Base-by-base conservation (phyloP, 2,888 invertebrate species). In the Drosophila peninsularis region DNA sequence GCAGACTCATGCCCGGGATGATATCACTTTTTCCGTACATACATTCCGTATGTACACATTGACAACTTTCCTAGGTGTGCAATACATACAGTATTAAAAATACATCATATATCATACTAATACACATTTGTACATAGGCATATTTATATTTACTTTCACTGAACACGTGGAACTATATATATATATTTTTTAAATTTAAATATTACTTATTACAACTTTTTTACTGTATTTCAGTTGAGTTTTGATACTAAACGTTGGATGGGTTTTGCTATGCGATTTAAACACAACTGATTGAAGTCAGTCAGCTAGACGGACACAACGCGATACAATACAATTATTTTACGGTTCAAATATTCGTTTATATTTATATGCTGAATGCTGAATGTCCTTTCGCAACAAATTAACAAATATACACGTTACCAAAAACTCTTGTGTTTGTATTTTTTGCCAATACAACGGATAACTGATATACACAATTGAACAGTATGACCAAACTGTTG, bases 391-490 rank as follows among this genome's bases (percentile, higher is more conserved):
- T 71, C 9, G 30, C 39, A 57, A 49, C 14, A 50, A 56, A 44
- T 27, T 62, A 44, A 13, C 7, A 6, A 50, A 4, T 58, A 27
- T 19, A 44, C 34, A 41, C 19, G 19, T 77, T 77, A 67, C 72
- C 75, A 66, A 53, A 58, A 60, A 53, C 42, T 34, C 19, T 56
- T 52, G 58, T 56, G 56, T 52, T 75, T 58, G 44, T 44, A 24
- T 24, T 53, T 71, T 62, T 56, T 58, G 58, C 74, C 60, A 75
- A 53, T 55, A 66, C 72, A 60, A 62, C 36, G 52, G 32, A 45
- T 41, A 71, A 62, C 72, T 71, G 32, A 44, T 74, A 75, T 75
- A 74, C 74, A 65, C 65, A 76, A 76, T 62, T 65, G 14, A 7
- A 44, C 30, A 30, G 58, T 75, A 71, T 76, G 74, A 5, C 74